Percentiles rank a stretch among this genome's conserved stretches.
Conservation (phyloP, 1,140 invertebrate species). For the Heliothis virescens region DNA sequence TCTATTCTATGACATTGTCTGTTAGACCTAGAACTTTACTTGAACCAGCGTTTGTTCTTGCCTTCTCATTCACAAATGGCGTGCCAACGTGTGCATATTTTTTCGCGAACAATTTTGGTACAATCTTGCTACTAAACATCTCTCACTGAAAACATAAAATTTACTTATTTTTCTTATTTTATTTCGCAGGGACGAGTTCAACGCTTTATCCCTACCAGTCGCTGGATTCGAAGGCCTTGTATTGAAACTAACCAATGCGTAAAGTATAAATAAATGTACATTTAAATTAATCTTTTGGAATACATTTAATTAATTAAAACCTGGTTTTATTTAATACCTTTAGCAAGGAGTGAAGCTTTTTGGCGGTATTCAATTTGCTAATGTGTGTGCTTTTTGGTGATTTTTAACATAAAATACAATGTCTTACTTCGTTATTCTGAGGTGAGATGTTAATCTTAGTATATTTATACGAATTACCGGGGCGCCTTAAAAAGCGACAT, state of each 20-base stretch:
- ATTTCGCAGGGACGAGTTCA: slow-evolving; percentile 68
- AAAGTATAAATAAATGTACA: not conserved
- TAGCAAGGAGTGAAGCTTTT: not conserved
- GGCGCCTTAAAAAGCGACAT: no score
- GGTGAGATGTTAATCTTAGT: no score
- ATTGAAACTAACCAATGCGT: slow-evolving; percentile 53
- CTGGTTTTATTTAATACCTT: not conserved
- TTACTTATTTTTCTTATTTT: slow-evolving; percentile 44
- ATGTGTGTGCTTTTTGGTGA: not conserved
- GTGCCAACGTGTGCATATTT: no score
- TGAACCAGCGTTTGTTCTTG: no score
- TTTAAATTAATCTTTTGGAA: not conserved
- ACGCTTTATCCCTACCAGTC: slow-evolving; percentile 63
- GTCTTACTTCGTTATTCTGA: no score
- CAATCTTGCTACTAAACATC: no score
- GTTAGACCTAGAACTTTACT: no score
- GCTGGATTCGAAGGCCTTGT: slow-evolving; percentile 72
- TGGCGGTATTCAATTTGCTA: not conserved
- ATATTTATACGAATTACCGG: no score
- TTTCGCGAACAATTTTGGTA: no score
- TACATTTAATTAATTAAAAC: slow-evolving; percentile 2
- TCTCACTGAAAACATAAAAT: not conserved
- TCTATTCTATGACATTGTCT: no score
- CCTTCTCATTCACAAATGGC: no score
- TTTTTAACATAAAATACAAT: no score